Evolutionary conservation across 37 sponge, comb jelly and placozoan species (phyloP).

Genomic region (Diacarnus erythraeanus): DNA sequence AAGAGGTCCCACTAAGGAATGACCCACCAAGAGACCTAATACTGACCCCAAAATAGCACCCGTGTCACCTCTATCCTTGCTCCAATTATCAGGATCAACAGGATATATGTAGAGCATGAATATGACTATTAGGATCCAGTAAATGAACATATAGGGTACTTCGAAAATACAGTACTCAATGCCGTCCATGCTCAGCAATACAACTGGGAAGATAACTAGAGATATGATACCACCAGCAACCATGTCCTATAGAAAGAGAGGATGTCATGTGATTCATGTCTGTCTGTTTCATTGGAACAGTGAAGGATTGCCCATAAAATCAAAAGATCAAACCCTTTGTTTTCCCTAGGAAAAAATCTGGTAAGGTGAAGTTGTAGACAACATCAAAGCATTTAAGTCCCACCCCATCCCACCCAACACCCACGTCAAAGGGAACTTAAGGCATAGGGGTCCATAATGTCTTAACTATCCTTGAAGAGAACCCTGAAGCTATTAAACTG

Average conservation of each 20-base stretch:
- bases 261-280: no score
- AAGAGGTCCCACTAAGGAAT: slow-evolving; percentile 25
- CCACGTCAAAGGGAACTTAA: no score
- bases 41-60: slow-evolving; percentile 73
- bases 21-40: slow-evolving; percentile 45
- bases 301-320: not conserved
- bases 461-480: no score
- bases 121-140: slow-evolving; percentile 29
- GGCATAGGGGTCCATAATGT: no score
- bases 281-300: not conserved
- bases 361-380: no score
- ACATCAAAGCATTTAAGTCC: no score
- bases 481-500: no score
- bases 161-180: slow-evolving; percentile 59
- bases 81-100: slow-evolving; percentile 69
- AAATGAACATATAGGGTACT: slow-evolving; percentile 12
- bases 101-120: slow-evolving; percentile 84
- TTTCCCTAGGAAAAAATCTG: no score
- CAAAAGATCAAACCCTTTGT: no score
- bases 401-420: no score
- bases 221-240: slow-evolving; percentile 71
- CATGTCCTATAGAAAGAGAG: slow-evolving; percentile 57
- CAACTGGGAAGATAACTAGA: slow-evolving; percentile 49
- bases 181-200: slow-evolving; percentile 20
- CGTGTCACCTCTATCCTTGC: slow-evolving; percentile 90